Conservation (phyloP, 2,888 invertebrate species). For the Drosophila birchii region DNA sequence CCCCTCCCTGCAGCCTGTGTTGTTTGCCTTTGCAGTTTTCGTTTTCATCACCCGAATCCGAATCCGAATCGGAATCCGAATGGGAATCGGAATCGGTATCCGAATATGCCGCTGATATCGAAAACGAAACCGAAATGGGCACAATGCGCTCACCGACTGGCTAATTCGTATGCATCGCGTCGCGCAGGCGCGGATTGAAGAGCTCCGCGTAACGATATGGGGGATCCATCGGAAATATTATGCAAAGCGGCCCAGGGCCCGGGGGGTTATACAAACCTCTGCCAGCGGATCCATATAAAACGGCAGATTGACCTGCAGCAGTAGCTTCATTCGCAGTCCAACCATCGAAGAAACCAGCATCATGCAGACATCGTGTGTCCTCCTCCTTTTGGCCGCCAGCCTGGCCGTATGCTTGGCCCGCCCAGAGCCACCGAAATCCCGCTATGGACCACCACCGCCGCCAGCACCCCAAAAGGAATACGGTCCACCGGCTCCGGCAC, state of each 20-base stretch:
- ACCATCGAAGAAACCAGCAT: conserved; percentile 52
- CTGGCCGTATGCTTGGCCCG: conserved; percentile 84
- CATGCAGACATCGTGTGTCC: conserved; percentile 59
- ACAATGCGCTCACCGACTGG: conserved; percentile 41
- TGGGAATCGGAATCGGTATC: conserved; percentile 33
- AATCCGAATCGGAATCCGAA: conserved; percentile 37
- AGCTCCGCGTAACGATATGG: conserved; percentile 54
- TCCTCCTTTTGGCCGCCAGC: conserved; percentile 79
- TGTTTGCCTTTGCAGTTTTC: conserved; percentile 65
- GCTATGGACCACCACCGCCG: conserved; percentile 81
- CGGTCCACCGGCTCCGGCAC: conserved; percentile 77
- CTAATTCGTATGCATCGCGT: conserved; percentile 70
- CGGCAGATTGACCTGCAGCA: conserved; percentile 56
- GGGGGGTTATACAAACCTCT: conserved; percentile 61
- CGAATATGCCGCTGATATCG: conserved; percentile 39
- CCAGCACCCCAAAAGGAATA: conserved; percentile 83
- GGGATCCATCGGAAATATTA: conserved; percentile 76
- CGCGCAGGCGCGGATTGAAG: conserved; percentile 40
- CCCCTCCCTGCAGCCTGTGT: conserved; percentile 32
- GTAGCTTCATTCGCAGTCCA: conserved; percentile 71
- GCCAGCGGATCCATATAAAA: conserved; percentile 57
- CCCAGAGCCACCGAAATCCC: conserved; percentile 84
- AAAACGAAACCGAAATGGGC: conserved; percentile 60
- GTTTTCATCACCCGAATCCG: conserved; percentile 66
- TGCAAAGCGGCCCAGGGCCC: conserved; percentile 64